Evolutionary conservation across 1,140 invertebrate genomes (phyloP).

Genomic region (Cydia strobilella): DNA sequence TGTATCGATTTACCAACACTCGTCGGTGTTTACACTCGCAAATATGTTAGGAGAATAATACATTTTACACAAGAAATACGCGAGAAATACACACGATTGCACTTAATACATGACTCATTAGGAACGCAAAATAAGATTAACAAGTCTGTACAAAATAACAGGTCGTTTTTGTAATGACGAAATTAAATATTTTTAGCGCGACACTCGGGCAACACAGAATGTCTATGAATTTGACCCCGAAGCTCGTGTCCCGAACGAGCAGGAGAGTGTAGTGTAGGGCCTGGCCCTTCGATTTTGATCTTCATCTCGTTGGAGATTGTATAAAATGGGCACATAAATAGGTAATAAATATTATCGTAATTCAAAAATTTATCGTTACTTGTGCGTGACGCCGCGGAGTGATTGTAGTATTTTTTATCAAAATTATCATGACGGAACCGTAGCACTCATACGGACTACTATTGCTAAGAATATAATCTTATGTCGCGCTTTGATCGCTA

Average conservation of each 20-base stretch:
- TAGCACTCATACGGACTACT: slow-evolving; percentile 49
- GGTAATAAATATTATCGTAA: slow-evolving; percentile 52
- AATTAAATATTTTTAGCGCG: slow-evolving; percentile 35
- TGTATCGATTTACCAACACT: slow-evolving; percentile 69
- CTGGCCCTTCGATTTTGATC: slow-evolving; percentile 76
- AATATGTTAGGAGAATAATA: slow-evolving; percentile 46
- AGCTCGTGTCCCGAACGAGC: slow-evolving; percentile 76
- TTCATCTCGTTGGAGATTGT: slow-evolving; percentile 69
- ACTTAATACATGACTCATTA: neutral
- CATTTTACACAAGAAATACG: neutral
- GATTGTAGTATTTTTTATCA: slow-evolving; percentile 41
- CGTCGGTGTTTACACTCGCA: slow-evolving; percentile 57
- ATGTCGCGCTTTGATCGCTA: slow-evolving; percentile 68
- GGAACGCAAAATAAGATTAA: neutral
- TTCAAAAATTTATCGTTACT: neutral
- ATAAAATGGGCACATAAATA: slow-evolving; percentile 79
- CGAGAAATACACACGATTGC: neutral
- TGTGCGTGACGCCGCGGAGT: slow-evolving; percentile 26
- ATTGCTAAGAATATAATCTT: slow-evolving; percentile 76
- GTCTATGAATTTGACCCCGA: slow-evolving; percentile 79
- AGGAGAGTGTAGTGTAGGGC: slow-evolving; percentile 75
- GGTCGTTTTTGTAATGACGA: slow-evolving; percentile 34
- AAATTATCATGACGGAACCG: slow-evolving; percentile 60
- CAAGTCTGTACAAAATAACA: neutral
- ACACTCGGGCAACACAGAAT: slow-evolving; percentile 64